Evolutionary conservation across 2,113 vertebrate genomes (phyloP).

Genomic region (Stomatorhinus ivindoensis): DNA sequence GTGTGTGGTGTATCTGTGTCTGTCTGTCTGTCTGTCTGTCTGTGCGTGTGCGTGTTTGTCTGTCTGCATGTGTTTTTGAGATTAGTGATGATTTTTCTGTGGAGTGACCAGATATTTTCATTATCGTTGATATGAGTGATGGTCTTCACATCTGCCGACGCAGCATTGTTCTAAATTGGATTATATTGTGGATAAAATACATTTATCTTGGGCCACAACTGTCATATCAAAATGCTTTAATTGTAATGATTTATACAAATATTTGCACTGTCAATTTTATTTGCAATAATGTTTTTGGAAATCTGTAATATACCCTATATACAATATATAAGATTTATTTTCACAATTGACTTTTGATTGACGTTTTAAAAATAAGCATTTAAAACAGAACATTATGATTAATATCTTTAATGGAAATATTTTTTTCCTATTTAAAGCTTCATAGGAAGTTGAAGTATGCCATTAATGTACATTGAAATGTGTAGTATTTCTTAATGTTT

Average conservation of each 20-base stretch:
- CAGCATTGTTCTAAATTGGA: not conserved
- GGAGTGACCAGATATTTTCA: not conserved
- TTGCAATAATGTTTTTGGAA: not conserved
- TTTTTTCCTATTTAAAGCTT: not conserved
- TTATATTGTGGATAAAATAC: not conserved
- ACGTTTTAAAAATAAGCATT: not conserved
- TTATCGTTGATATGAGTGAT: not conserved
- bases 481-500: not conserved
- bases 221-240: not conserved
- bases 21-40: not conserved
- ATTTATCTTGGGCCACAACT: not conserved
- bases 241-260: not conserved
- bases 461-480: not conserved
- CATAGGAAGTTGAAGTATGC: not conserved
- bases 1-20: not conserved
- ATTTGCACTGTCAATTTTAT: not conserved
- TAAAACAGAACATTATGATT: not conserved
- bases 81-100: not conserved
- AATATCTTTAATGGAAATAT: not conserved
- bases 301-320: not conserved
- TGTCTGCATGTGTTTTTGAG: not conserved
- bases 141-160: not conserved
- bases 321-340: not conserved
- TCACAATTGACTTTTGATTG: not conserved
- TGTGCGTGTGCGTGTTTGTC: not conserved